phyloP scores from a whole-genome alignment of 2,888 invertebrate species.

The Drosophila percnosoma region DNA sequence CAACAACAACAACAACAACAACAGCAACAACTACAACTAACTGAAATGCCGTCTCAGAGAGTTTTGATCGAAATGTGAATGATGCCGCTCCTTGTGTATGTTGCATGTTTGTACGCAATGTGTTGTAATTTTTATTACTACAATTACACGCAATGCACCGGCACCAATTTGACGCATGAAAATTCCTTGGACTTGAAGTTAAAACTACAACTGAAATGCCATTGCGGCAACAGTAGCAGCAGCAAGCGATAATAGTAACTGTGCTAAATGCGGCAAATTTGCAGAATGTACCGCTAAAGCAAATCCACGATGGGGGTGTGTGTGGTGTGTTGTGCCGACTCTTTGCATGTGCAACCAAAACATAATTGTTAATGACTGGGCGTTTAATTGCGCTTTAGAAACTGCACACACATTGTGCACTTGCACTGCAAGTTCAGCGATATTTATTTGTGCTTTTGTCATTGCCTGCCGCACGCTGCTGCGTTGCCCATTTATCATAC shows the following conservation, averaged over 20 bases:
- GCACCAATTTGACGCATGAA: constrained; percentile 77
- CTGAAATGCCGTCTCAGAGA: constrained; percentile 13
- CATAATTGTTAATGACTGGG: constrained; percentile 75
- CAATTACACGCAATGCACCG: constrained; percentile 77
- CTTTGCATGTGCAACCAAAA: constrained; percentile 68
- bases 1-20: background rate
- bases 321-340: background rate
- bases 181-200: constrained; percentile 62
- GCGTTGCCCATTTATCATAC: constrained; percentile 66
- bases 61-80: constrained; percentile 24
- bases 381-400: constrained; percentile 70
- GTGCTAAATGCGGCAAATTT: constrained; percentile 71
- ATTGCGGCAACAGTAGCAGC: constrained; percentile 44
- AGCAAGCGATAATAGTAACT: constrained; percentile 30
- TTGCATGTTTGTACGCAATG: constrained; percentile 77
- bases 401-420: constrained; percentile 38
- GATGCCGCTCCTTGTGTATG: constrained; percentile 30
- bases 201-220: constrained; percentile 52
- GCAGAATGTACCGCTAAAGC: constrained; percentile 41
- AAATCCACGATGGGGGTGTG: background rate
- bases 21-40: background rate
- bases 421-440: constrained; percentile 68
- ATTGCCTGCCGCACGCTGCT: constrained; percentile 63
- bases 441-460: constrained; percentile 28
- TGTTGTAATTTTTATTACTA: constrained; percentile 78